phyloP scores from a whole-genome alignment of 2,888 invertebrate genomes.

The Morpho achilles region DNA sequence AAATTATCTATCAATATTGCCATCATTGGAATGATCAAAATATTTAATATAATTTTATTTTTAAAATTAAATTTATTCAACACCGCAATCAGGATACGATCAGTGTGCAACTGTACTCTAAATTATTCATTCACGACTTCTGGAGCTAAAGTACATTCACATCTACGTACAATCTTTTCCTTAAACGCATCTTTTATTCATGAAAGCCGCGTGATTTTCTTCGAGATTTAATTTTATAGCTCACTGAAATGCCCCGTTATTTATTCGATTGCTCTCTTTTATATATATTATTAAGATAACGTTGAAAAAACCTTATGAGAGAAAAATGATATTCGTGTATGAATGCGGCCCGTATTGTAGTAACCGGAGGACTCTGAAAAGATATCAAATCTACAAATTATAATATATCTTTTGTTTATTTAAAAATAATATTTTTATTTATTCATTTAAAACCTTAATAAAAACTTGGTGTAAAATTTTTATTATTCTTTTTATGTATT shows the following conservation, averaged over 20 bases:
- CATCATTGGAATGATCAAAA: too few relatives aligned
- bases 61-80: background rate
- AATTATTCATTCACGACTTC: conserved; percentile 60
- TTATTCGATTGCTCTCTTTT: conserved; percentile 17
- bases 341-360: too few relatives aligned
- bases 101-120: conserved; percentile 33
- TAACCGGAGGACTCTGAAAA: too few relatives aligned
- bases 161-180: conserved; percentile 58
- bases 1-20: too few relatives aligned
- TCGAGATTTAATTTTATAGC: conserved; percentile 45
- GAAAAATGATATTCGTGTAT: background rate
- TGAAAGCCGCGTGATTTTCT: conserved; percentile 50
- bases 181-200: conserved; percentile 63
- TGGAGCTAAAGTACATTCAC: conserved; percentile 55
- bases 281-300: conserved; percentile 1
- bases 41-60: too few relatives aligned
- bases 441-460: too few relatives aligned
- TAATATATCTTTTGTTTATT: too few relatives aligned
- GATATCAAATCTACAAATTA: too few relatives aligned
- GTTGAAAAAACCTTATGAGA: background rate
- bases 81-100: conserved; percentile 8
- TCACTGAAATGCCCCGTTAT: conserved; percentile 23
- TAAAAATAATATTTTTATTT: too few relatives aligned
- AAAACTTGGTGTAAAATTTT: too few relatives aligned
- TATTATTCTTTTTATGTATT: too few relatives aligned